Base-by-base conservation (phyloP, 2,888 invertebrate genomes). In the Agelastica alni region DNA sequence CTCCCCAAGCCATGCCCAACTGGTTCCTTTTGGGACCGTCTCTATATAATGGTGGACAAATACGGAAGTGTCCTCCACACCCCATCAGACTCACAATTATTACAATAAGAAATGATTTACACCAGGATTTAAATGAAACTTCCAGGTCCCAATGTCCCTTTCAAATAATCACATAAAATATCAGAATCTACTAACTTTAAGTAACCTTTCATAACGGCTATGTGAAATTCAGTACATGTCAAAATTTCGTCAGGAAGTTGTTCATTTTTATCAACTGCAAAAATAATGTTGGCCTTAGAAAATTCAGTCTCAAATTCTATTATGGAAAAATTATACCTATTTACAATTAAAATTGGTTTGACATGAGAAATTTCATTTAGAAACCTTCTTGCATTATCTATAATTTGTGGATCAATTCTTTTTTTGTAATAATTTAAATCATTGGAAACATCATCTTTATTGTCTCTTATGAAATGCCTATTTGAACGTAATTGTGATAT, bases 331-430 rank as follows among this genome's bases (percentile, higher is more conserved):
- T 62, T 60, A 6, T 44, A 31, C 18, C 56, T 54, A 45, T 61
- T 61, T 4, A 62, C 22, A 3, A 64, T 41, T 41, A 61, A 30
- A 5, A 64, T 9, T 5, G 64, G 64, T 36, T 62, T 62, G 1
- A 44, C 43, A 7, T 34, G 42, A 12, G 53, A 48, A 22, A 64
- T 53, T 39, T 61, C 56, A 10, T 26, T 26, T 20, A 43, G 51
- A 12, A 64, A 59, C 20, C 49, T 28, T 18, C 37, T 31, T 34
- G 45, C 39, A 5, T 44, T 52, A 10, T 56, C 28, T 7, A 64
- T 62, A 20, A 59, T 17, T 12, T 30, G 37, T 2, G 18, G 16
- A 20, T 39, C n/a, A 6, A 53, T 34, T 10, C 36, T 37, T 20
- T 43, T 10, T 9, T 30, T 2, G 1, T 12, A 10, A 13, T 36